phyloP scores from a whole-genome alignment of 2,888 invertebrate species.

The Luperina nickerlii region DNA sequence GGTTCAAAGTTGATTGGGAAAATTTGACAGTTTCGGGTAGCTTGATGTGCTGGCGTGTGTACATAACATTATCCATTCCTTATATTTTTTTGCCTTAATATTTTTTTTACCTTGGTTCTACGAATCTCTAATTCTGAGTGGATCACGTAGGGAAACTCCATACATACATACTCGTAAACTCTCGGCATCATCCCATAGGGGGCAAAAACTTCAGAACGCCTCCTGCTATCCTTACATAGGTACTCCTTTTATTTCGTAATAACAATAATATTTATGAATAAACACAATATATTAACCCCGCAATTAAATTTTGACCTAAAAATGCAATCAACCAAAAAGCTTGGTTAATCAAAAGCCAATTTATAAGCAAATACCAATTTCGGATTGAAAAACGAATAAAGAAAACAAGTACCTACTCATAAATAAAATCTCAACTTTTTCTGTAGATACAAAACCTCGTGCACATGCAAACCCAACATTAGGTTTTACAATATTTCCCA shows the following conservation, averaged over 20 bases:
- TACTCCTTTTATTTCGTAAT: background rate
- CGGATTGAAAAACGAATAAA: conserved; percentile 9
- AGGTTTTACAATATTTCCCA: conserved; percentile 24
- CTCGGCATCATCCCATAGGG: background rate
- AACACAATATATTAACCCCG: background rate
- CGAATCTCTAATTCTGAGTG: too few species aligned
- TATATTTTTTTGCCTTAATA: too few species aligned
- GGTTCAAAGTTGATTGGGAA: too few species aligned
- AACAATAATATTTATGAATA: background rate
- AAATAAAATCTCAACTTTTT: conserved; percentile 24
- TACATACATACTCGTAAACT: background rate
- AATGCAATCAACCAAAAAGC: background rate
- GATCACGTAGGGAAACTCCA: too few species aligned
- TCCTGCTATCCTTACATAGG: background rate
- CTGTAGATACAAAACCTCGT: conserved; percentile 6
- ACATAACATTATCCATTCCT: too few species aligned
- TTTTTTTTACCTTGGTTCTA: too few species aligned
- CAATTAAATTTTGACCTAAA: background rate
- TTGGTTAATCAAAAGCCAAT: conserved; percentile 13
- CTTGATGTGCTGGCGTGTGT: too few species aligned
- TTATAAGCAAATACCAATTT: conserved; percentile 20
- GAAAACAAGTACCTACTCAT: background rate
- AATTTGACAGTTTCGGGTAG: too few species aligned
- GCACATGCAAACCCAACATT: conserved; percentile 47
- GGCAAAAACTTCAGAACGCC: background rate